Percentiles rank a stretch among this genome's conserved stretches.
phyloP scores from a whole-genome alignment of 2,113 vertebrate genomes.

The Cephalopholis sonnerati region DNA sequence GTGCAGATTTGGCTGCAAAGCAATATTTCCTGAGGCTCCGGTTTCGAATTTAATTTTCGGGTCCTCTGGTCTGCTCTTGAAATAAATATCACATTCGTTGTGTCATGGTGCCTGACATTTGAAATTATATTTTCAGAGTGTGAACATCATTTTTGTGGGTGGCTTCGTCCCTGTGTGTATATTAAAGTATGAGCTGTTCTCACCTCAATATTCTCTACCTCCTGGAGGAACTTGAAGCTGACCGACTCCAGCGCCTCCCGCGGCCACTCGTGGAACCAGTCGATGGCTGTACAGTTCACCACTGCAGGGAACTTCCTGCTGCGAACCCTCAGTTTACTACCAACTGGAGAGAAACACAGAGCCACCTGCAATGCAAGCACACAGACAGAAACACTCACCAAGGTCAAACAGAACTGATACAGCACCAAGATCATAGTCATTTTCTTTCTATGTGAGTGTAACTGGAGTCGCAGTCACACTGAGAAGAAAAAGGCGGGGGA shows the following conservation, averaged over 20 bases:
- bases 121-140: slow-evolving; percentile 49
- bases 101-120: slow-evolving; percentile 48
- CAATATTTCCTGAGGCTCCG: slow-evolving; percentile 40
- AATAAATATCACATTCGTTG: slow-evolving; percentile 48
- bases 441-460: slow-evolving; percentile 4
- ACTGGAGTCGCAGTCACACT: not conserved
- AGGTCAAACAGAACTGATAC: slow-evolving; percentile 25
- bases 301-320: slow-evolving; percentile 94
- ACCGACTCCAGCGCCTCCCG: slow-evolving; percentile 92
- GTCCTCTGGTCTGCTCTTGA: slow-evolving; percentile 40
- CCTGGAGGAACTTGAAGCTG: slow-evolving; percentile 91
- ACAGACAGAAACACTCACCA: slow-evolving; percentile 11
- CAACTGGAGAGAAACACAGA: slow-evolving; percentile 94
- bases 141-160: slow-evolving; percentile 48
- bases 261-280: slow-evolving; percentile 98
- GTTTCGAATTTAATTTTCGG: slow-evolving; percentile 25
- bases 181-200: slow-evolving; percentile 61
- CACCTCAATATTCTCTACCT: slow-evolving; percentile 88
- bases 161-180: slow-evolving; percentile 22
- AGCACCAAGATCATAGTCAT: slow-evolving; percentile 1
- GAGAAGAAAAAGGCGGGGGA: not conserved
- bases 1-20: slow-evolving; percentile 22
- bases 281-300: slow-evolving; percentile 88
- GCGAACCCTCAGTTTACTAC: slow-evolving; percentile 87
- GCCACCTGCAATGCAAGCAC: slow-evolving; percentile 84